Conservation (phyloP, 2,888 invertebrate species). For the Cecidostiba fungosa region DNA sequence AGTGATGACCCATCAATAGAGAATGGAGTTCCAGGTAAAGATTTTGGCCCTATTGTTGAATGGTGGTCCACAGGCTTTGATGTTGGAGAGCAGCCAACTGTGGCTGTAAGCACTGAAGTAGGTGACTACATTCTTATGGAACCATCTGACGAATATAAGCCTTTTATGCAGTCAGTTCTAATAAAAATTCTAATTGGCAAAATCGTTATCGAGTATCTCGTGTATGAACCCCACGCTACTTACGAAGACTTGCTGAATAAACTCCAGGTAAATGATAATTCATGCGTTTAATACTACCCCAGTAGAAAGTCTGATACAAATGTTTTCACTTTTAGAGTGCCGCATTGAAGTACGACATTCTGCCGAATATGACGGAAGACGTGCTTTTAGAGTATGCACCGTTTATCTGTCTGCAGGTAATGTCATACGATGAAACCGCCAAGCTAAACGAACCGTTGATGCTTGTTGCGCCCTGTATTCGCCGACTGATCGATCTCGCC, state of each 20-base stretch:
- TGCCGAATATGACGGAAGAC: conserved; percentile 85
- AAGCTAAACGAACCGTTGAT: conserved; percentile 84
- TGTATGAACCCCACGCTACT: conserved; percentile 85
- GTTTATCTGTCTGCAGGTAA: conserved; percentile 90
- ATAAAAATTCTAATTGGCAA: conserved; percentile 90
- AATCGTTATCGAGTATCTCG: conserved; percentile 89
- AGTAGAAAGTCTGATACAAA: neutral
- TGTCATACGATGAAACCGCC: conserved; percentile 82
- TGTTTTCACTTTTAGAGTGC: conserved; percentile 17
- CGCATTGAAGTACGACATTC: neutral
- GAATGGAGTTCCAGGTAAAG: conserved; percentile 87
- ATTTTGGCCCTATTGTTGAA: conserved; percentile 91
- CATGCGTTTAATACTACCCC: neutral
- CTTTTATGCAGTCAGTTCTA: conserved; percentile 86
- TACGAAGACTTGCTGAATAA: conserved; percentile 90
- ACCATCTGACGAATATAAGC: conserved; percentile 86
- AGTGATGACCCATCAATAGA: conserved; percentile 86
- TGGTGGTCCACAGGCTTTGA: conserved; percentile 93
- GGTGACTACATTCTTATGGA: conserved; percentile 88
- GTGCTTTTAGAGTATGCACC: conserved; percentile 88
- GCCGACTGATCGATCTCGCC: conserved; percentile 87
- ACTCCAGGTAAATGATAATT: conserved; percentile 80
- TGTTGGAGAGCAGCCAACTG: conserved; percentile 83
- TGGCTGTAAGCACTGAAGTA: conserved; percentile 41
- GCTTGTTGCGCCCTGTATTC: conserved; percentile 88